phyloP scores from a whole-genome alignment of 2,113 vertebrate species.

The Varanus komodoensis region DNA sequence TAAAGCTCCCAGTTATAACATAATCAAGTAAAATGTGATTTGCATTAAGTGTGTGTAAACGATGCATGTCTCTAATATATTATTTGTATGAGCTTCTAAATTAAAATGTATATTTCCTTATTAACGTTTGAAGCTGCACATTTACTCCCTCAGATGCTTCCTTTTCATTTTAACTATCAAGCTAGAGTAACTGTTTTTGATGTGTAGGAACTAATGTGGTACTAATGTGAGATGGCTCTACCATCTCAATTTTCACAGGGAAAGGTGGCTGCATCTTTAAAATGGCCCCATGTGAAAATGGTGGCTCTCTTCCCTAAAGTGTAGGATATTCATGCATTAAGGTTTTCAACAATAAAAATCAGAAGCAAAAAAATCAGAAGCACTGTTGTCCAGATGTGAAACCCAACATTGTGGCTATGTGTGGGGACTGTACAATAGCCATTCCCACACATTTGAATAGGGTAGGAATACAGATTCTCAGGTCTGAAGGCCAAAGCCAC shows the following conservation, averaged over 20 bases:
- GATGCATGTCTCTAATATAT: slow-evolving; percentile 17
- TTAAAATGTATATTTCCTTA: background rate
- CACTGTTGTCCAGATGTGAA: background rate
- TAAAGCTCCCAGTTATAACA: slow-evolving; percentile 49
- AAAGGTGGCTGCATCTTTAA: background rate
- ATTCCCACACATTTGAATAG: background rate
- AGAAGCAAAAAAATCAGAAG: background rate
- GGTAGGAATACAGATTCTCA: too few species aligned
- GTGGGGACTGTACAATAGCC: background rate
- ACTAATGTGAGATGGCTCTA: too few species aligned
- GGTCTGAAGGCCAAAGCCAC: too few species aligned
- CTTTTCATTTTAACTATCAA: background rate
- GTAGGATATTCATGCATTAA: background rate
- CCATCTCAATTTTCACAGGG: background rate
- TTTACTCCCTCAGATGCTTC: background rate
- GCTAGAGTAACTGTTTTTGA: background rate
- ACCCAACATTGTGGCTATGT: too few species aligned
- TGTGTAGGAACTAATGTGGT: background rate
- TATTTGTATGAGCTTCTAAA: background rate
- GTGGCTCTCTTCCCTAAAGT: background rate
- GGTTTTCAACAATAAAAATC: background rate
- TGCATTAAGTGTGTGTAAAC: slow-evolving; percentile 40
- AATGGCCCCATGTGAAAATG: background rate
- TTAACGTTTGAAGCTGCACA: background rate
- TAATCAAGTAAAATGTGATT: slow-evolving; percentile 31